A percentile compares a stretch with the other conserved stretches of the same genome.
Evolutionary conservation across 2,113 vertebrate genomes (phyloP).

Genomic region (Myodes glareolus): DNA sequence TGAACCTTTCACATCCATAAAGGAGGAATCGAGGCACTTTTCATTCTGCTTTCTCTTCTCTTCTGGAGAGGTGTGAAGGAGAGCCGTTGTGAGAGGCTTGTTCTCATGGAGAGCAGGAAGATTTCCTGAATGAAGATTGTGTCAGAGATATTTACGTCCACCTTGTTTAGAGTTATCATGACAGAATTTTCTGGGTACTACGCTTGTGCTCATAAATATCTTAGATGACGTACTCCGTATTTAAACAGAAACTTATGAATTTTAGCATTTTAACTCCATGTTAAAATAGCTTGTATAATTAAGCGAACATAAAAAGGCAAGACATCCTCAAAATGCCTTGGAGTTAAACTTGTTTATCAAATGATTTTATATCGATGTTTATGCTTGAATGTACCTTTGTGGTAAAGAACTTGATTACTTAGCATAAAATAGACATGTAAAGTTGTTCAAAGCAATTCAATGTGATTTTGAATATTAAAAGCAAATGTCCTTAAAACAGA

Average conservation of each 20-base stretch:
- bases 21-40: neutral
- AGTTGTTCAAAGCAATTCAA: neutral
- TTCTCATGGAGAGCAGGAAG: neutral
- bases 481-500: neutral
- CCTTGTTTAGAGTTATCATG: neutral
- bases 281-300: neutral
- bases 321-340: neutral
- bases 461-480: neutral
- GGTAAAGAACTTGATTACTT: neutral
- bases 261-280: neutral
- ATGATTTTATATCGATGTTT: slow-evolving; percentile 5
- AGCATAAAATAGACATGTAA: neutral
- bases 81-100: neutral
- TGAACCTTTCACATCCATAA: neutral
- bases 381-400: slow-evolving; percentile 20
- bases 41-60: neutral
- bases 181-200: neutral
- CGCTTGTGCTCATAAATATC: neutral
- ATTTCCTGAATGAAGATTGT: neutral
- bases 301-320: neutral
- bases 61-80: neutral
- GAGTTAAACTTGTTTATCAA: neutral
- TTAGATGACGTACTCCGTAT: neutral
- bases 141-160: neutral
- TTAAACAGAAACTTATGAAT: slow-evolving; percentile 29